These are phyloP conservation scores for Hippasteria phrygiana DNA, from an alignment of 53 echinoderm and acorn worm genomes.

Conservation along the genomic window DNA sequence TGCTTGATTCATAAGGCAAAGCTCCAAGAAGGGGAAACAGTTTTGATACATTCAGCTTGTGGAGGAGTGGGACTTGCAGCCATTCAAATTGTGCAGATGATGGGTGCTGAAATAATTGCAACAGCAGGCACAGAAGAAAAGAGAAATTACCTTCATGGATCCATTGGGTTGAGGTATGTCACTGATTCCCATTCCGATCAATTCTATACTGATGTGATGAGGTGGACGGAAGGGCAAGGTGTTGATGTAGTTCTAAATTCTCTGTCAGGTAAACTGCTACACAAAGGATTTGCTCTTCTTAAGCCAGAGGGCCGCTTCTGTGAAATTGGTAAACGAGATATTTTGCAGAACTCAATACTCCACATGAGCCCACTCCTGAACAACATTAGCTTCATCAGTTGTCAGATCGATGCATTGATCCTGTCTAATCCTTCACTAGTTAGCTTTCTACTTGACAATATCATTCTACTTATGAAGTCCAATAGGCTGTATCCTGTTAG, in stretches of 20 bases:
- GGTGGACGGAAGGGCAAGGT: constrained; percentile 62
- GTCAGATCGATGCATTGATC: constrained; percentile 63
- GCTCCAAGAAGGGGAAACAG: constrained; percentile 71
- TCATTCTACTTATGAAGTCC: neutral
- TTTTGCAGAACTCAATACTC: constrained; percentile 63
- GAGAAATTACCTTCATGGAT: constrained; percentile 19
- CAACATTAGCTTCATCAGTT: constrained; percentile 67
- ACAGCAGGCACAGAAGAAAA: constrained; percentile 53
- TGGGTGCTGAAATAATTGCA: constrained; percentile 76
- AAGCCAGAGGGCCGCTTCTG: constrained; percentile 82
- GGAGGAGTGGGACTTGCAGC: constrained; percentile 77
- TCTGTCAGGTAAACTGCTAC: constrained; percentile 72
- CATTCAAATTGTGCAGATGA: constrained; percentile 77
- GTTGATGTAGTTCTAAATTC: constrained; percentile 91
- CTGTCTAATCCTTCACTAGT: constrained; percentile 32
- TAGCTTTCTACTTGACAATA: neutral
- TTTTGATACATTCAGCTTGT: constrained; percentile 78
- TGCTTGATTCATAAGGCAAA: constrained; percentile 81
- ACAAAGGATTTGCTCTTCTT: constrained; percentile 72
- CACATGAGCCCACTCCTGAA: constrained; percentile 71
- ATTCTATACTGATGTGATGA: constrained; percentile 74
- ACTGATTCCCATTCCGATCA: constrained; percentile 62
- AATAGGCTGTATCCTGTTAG: constrained; percentile 12
- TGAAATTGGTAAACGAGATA: constrained; percentile 70
- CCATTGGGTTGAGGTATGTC: constrained; percentile 65